phyloP scores from a whole-genome alignment of 1,140 invertebrate genomes.

The Paraescarpia echinospica region DNA sequence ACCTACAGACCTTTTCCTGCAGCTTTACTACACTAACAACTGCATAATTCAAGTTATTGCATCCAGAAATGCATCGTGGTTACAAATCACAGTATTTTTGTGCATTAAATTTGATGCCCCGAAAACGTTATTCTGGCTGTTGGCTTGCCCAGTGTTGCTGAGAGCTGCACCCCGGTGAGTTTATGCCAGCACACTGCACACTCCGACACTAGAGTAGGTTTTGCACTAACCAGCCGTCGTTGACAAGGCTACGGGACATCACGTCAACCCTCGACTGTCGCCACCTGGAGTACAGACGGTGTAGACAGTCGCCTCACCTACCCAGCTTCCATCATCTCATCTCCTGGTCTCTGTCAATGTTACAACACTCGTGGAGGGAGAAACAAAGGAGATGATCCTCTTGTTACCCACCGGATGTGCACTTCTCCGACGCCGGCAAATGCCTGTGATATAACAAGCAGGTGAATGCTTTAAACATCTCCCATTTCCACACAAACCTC shows the following conservation, averaged over 20 bases:
- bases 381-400: neutral
- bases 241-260: neutral
- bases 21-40: neutral
- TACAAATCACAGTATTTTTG: neutral
- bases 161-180: neutral
- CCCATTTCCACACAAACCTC: neutral
- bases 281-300: neutral
- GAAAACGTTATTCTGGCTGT: neutral
- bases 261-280: neutral
- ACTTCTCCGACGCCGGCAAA: neutral
- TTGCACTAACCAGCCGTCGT: neutral
- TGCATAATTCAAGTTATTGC: neutral
- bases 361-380: neutral
- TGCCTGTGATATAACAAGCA: neutral
- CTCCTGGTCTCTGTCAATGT: neutral
- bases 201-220: neutral
- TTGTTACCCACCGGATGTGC: neutral
- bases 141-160: neutral
- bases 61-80: neutral
- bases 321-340: neutral
- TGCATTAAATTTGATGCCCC: neutral
- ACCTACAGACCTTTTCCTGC: neutral
- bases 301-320: neutral
- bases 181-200: neutral
- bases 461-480: neutral